Percentiles rank a stretch among this genome's conserved stretches.
Evolutionary conservation across 2,888 invertebrate species (phyloP).

Genomic region (Homarus gammarus): DNA sequence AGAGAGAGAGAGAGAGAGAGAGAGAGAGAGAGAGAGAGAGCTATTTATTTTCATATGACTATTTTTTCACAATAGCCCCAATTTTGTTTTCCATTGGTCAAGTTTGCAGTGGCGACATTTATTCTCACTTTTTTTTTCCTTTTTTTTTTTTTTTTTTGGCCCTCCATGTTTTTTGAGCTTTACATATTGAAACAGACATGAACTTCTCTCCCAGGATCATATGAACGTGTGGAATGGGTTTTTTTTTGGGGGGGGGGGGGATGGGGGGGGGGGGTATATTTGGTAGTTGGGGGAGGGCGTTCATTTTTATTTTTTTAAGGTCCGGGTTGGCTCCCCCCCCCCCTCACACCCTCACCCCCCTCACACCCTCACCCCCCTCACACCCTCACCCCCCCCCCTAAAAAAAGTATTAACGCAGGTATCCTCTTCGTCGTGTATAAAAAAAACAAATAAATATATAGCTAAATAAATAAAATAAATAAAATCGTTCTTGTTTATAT

Average conservation of each 20-base stretch:
- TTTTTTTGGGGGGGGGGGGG: constrained; percentile 22
- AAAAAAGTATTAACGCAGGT: no score
- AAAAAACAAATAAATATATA: constrained; percentile 7
- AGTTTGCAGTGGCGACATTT: constrained; percentile 41
- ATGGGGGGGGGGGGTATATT: no score
- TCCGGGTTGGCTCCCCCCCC: no score
- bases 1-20: no score
- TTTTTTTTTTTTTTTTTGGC: constrained; percentile 34
- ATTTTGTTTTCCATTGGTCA: constrained; percentile 21
- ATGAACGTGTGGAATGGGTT: constrained; percentile 38
- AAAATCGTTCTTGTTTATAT: not conserved
- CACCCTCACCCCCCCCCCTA: no score
- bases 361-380: no score
- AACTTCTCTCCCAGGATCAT: constrained; percentile 32
- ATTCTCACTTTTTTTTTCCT: constrained; percentile 37
- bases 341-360: no score
- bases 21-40: no score
- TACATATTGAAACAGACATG: constrained; percentile 56
- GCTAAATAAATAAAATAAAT: not conserved
- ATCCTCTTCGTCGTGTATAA: no score
- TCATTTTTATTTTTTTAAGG: no score
- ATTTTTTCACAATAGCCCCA: constrained; percentile 8
- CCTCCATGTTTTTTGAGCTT: constrained; percentile 15
- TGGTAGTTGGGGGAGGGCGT: no score
- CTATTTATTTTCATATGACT: not conserved